Percentiles rank a stretch among this genome's conserved stretches.
Evolutionary conservation across 2,888 invertebrate species (phyloP).

Genomic region (Pseudolycoriella hygida): DNA sequence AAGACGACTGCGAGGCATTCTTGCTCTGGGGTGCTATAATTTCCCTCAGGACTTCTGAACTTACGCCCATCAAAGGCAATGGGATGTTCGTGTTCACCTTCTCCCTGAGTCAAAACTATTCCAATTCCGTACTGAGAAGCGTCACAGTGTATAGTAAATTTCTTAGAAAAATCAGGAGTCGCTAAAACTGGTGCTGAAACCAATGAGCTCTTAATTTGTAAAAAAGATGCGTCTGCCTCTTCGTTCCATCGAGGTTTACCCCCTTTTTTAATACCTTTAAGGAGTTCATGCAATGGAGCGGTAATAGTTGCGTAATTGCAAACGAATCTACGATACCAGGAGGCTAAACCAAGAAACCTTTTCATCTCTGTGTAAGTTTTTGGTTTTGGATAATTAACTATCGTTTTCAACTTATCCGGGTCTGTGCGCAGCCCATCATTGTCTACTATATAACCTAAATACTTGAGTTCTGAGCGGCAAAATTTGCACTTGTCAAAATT

Average conservation of each 20-base stretch:
- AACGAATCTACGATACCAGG: background rate
- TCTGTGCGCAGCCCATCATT: background rate
- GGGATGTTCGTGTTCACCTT: too few relatives aligned
- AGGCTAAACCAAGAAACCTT: slow-evolving; percentile 1
- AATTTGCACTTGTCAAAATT: too few relatives aligned
- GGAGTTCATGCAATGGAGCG: background rate
- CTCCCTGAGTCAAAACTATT: too few relatives aligned
- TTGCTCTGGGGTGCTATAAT: background rate
- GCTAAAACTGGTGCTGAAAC: too few relatives aligned
- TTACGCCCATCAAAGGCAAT: too few relatives aligned
- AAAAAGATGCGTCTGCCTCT: background rate
- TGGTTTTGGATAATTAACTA: slow-evolving; percentile 7
- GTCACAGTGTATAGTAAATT: background rate
- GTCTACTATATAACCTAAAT: background rate
- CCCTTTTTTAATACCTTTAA: background rate
- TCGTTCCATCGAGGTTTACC: background rate
- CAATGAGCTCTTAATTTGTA: background rate
- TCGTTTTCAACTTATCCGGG: slow-evolving; percentile 1
- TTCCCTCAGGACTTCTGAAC: background rate
- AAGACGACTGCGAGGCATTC: too few relatives aligned
- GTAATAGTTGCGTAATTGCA: background rate
- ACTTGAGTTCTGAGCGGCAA: too few relatives aligned
- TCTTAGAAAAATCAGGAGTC: background rate
- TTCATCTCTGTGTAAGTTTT: slow-evolving; percentile 2
- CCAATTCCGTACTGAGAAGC: background rate